Conservation (phyloP, 2,113 vertebrate genomes). For the Callospermophilus lateralis region DNA sequence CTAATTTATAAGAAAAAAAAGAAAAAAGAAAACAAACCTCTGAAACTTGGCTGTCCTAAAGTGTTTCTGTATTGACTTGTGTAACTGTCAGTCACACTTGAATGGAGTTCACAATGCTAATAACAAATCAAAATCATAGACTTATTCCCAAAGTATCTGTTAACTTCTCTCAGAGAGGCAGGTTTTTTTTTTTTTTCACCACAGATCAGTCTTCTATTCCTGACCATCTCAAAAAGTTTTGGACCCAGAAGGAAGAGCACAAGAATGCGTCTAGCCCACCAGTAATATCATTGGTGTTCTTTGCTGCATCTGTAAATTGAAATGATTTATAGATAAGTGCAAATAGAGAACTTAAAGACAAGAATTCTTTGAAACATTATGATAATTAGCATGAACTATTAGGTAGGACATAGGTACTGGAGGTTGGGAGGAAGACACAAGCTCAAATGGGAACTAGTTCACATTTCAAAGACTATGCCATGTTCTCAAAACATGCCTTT, state of each 20-base stretch:
- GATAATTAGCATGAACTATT: conserved; percentile 17
- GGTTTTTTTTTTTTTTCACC: conserved; percentile 34
- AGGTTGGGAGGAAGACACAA: not conserved
- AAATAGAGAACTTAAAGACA: conserved; percentile 11
- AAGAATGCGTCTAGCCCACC: conserved; percentile 37
- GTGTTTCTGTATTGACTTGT: conserved; percentile 75
- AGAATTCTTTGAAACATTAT: conserved; percentile 21
- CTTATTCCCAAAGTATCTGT: conserved; percentile 66
- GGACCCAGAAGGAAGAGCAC: conserved; percentile 54
- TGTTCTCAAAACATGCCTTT: not conserved
- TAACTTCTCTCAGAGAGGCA: conserved; percentile 66
- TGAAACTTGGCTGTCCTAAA: conserved; percentile 57
- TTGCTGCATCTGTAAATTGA: conserved; percentile 34
- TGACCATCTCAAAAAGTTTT: conserved; percentile 48
- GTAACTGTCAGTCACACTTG: conserved; percentile 79
- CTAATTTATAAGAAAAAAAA: conserved; percentile 51
- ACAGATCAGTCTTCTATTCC: conserved; percentile 66
- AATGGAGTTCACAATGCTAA: conserved; percentile 70
- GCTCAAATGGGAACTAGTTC: not conserved
- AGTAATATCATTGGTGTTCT: conserved; percentile 42
- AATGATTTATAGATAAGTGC: conserved; percentile 54
- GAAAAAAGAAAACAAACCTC: not conserved
- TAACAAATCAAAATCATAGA: conserved; percentile 71
- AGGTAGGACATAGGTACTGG: not conserved
- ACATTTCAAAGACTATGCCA: not conserved